Conservation (phyloP, 1,140 invertebrate genomes). For the Eriocheir sinensis region DNA sequence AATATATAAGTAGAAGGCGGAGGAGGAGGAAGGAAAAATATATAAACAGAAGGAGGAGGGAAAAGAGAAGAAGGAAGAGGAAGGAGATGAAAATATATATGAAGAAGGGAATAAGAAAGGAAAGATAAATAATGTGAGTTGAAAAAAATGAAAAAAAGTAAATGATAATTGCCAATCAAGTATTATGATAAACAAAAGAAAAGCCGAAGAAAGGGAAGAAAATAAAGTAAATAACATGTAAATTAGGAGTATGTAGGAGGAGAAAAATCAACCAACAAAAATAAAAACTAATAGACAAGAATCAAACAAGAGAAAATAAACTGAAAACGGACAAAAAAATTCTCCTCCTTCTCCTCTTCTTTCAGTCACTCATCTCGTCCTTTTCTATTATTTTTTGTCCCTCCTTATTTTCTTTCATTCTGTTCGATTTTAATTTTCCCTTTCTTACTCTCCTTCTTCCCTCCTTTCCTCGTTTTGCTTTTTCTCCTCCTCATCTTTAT, state of each 20-base stretch:
- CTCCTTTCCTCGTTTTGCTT: neutral
- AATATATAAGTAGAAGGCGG: neutral
- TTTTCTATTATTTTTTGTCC: neutral
- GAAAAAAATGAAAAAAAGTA: too few species aligned
- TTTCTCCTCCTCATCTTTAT: too few species aligned
- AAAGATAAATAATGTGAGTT: neutral
- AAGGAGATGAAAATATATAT: neutral
- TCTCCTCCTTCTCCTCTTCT: neutral
- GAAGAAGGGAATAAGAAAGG: neutral
- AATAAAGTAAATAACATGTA: too few species aligned
- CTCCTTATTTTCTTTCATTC: neutral
- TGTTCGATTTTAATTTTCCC: neutral
- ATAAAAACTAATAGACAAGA: neutral
- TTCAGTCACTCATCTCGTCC: neutral
- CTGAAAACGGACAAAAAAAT: neutral
- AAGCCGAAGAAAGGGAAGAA: neutral
- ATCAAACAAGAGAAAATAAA: conserved; percentile 10
- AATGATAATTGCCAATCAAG: too few species aligned
- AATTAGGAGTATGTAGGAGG: too few species aligned
- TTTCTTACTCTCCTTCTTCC: neutral
- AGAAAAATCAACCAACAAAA: too few species aligned
- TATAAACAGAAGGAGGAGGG: neutral
- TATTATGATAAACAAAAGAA: neutral
- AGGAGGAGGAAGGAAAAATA: neutral
- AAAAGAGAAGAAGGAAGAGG: neutral